Evolutionary conservation across 2,888 invertebrate genomes (phyloP), one percentile per base, ranked within the genome.

Genomic region (Drosophila stalkeri): DNA sequence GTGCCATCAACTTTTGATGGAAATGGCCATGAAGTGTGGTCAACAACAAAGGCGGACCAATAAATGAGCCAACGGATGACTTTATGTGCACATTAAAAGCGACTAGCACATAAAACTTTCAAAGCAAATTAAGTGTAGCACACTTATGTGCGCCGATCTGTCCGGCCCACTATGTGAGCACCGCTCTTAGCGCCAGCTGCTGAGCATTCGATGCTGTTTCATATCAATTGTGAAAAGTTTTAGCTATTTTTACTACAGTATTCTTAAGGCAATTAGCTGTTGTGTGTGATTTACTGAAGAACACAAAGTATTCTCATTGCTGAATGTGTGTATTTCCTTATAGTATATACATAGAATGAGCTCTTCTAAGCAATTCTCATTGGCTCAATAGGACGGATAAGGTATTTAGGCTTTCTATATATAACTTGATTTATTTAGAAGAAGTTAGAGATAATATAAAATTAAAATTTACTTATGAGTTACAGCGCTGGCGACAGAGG

Each of bases 11-110:
- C 71, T 63, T 51, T 70, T 75, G 70, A 59, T 43, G 75, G 46
- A 64, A 64, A 65, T 67, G 75, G 51, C 37, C 27, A 63, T 37
- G 18, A 31, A 37, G 31, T 41, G 43, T 68, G 75, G 62, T 67
- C 66, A 67, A 72, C 65, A 76, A 67, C 61, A 71, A 55, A 64
- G 69, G 49, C 47, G 46, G 52, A 59, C 71, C 73, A 79, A 77
- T 77, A 81, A 79, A 81, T 73, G 81, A 66, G 65, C 67, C 51
- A 69, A 73, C 70, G 82, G 77, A 77, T 75, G 86, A 69, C 77
- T 83, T 83, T 88, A 83, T 88, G 89, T 72, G 82, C 63, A 83
- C 75, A 86, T 88, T 83, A 83, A 83, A 88, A 80, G 77, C 80
- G 62, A 77, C 82, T 51, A 51, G 65, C 69, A 68, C 83, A 88